Evolutionary conservation across 2,113 vertebrate genomes (phyloP).

Genomic region (Saimiri boliviensis): DNA sequence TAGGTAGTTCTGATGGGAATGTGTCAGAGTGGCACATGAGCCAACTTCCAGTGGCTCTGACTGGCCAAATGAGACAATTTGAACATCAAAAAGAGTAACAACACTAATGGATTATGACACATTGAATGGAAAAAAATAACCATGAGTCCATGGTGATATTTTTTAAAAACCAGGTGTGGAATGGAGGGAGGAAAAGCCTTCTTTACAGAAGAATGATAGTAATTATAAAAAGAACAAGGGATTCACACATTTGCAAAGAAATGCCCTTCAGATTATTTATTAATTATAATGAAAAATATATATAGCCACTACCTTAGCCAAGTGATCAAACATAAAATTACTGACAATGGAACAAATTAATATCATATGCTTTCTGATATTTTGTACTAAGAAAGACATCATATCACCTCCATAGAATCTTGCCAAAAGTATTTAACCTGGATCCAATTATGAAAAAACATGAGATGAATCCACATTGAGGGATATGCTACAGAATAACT

Average conservation of each 20-base stretch:
- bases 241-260: conserved; percentile 10
- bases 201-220: neutral
- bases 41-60: neutral
- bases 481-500: neutral
- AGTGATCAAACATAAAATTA: neutral
- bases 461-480: conserved; percentile 26
- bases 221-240: neutral
- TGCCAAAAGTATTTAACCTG: conserved; percentile 35
- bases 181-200: neutral
- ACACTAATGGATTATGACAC: neutral
- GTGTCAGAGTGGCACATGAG: neutral
- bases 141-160: neutral
- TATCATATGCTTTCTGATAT: neutral
- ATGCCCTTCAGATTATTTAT: neutral
- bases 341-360: neutral
- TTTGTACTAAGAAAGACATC: neutral
- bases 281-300: neutral
- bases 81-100: neutral
- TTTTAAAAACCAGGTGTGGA: neutral
- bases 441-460: conserved; percentile 9
- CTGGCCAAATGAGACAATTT: neutral
- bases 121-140: neutral
- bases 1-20: neutral
- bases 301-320: neutral
- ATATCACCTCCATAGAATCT: neutral